Evolutionary conservation across 2,113 vertebrate species (phyloP).

Genomic region (Tenebrosternarchus preto): DNA sequence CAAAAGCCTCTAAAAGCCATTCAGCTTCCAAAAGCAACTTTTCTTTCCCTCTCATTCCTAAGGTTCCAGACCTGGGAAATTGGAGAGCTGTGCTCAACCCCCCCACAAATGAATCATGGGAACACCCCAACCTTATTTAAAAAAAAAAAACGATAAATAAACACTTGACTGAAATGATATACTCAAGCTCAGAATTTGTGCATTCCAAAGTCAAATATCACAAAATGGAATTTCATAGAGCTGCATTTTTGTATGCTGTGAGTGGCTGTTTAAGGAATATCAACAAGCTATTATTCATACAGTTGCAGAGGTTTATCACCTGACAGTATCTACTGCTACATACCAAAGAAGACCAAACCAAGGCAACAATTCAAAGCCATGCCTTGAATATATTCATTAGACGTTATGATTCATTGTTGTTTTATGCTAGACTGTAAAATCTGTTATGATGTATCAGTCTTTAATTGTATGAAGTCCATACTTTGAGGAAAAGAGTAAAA

Average conservation of each 20-base stretch:
- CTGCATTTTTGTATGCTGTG: constrained; percentile 56
- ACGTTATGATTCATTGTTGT: neutral
- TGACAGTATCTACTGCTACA: constrained; percentile 15
- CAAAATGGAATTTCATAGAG: constrained; percentile 56
- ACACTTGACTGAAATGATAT: constrained; percentile 66
- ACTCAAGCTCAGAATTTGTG: constrained; percentile 55
- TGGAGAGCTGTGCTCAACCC: constrained; percentile 61
- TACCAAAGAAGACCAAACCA: constrained; percentile 4
- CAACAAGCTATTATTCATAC: constrained; percentile 64
- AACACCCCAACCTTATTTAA: constrained; percentile 50
- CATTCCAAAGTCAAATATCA: constrained; percentile 64
- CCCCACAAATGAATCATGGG: constrained; percentile 63
- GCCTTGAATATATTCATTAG: constrained; percentile 13
- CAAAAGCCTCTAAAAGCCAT: constrained; percentile 72
- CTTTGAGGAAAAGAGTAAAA: constrained; percentile 3
- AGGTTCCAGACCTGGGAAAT: constrained; percentile 66
- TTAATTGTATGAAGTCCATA: neutral
- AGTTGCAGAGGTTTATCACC: constrained; percentile 45
- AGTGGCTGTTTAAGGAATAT: constrained; percentile 43
- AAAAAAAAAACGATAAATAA: constrained; percentile 68
- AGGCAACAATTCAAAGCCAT: neutral
- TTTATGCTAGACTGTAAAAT: neutral
- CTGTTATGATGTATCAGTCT: neutral
- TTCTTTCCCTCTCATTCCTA: constrained; percentile 62
- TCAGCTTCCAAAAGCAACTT: constrained; percentile 66